A percentile compares a stretch with the other conserved stretches of the same genome.
phyloP scores from a whole-genome alignment of 2,113 vertebrate genomes.

The human region DNA sequence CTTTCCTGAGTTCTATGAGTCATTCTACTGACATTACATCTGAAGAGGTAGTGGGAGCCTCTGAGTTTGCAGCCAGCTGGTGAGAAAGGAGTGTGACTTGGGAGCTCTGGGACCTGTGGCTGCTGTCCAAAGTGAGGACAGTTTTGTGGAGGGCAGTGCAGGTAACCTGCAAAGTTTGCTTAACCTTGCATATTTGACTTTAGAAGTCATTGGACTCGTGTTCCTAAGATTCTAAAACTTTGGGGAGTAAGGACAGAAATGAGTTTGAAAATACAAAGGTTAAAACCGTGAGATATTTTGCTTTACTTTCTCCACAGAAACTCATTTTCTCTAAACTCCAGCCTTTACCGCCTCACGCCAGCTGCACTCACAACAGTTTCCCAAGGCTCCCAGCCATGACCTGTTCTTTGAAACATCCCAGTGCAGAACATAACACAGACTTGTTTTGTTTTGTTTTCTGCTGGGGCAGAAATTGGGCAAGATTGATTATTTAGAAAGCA shows the following conservation, averaged over 20 bases:
- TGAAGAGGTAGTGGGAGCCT: background rate
- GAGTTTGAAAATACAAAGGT: background rate
- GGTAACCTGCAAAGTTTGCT: background rate
- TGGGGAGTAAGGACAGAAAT: background rate
- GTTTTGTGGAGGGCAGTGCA: background rate
- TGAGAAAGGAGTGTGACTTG: background rate
- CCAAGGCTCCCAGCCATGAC: background rate
- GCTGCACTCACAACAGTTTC: background rate
- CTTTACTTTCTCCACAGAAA: background rate
- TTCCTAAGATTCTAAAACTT: background rate
- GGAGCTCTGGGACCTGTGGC: background rate
- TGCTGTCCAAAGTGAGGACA: background rate
- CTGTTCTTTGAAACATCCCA: background rate
- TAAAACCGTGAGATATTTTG: background rate
- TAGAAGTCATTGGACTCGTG: background rate
- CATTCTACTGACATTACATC: background rate
- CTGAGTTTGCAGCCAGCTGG: background rate
- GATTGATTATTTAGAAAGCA: conserved; percentile 27
- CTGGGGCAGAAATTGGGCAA: too few relatives aligned
- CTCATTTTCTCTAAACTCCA: background rate
- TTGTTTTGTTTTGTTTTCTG: background rate
- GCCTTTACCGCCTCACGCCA: background rate
- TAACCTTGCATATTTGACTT: background rate
- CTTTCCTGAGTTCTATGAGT: background rate
- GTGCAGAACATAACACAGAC: background rate